Percentiles rank a stretch among this genome's conserved stretches.
Conservation (phyloP, 2,888 invertebrate species). For the Cacoxenus indagator region DNA sequence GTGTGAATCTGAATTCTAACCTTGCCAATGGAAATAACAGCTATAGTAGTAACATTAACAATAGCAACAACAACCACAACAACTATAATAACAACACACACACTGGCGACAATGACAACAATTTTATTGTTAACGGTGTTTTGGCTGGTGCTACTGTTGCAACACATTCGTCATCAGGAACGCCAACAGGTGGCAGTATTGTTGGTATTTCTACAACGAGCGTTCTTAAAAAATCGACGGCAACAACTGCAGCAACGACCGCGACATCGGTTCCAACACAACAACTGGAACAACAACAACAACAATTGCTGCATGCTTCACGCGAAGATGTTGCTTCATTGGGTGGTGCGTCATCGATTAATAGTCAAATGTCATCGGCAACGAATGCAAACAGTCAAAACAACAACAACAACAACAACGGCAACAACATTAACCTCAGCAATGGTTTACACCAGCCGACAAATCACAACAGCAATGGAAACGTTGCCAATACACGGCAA, state of each 20-base stretch:
- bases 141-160: not conserved
- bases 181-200: slow-evolving; percentile 3
- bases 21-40: slow-evolving; percentile 54
- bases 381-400: slow-evolving; percentile 22
- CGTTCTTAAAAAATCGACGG: not conserved
- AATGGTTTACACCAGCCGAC: slow-evolving; percentile 20
- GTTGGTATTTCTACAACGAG: not conserved
- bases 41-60: slow-evolving; percentile 48
- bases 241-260: slow-evolving; percentile 22
- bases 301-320: slow-evolving; percentile 52
- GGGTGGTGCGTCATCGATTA: slow-evolving; percentile 65
- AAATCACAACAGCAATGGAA: slow-evolving; percentile 34
- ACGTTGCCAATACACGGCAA: slow-evolving; percentile 35
- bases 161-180: not conserved
- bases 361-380: slow-evolving; percentile 59
- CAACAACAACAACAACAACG: slow-evolving; percentile 24
- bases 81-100: slow-evolving; percentile 6
- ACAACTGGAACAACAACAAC: not conserved
- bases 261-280: slow-evolving; percentile 19
- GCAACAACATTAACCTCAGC: slow-evolving; percentile 25
- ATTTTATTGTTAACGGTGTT: slow-evolving; percentile 34
- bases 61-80: slow-evolving; percentile 46
- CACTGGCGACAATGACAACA: slow-evolving; percentile 32
- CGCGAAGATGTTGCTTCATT: slow-evolving; percentile 66
- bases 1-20: slow-evolving; percentile 65